Percentiles rank a stretch among this genome's conserved stretches.
Evolutionary conservation across 1,140 invertebrate genomes (phyloP).

Genomic region (Drosophila arawakana): DNA sequence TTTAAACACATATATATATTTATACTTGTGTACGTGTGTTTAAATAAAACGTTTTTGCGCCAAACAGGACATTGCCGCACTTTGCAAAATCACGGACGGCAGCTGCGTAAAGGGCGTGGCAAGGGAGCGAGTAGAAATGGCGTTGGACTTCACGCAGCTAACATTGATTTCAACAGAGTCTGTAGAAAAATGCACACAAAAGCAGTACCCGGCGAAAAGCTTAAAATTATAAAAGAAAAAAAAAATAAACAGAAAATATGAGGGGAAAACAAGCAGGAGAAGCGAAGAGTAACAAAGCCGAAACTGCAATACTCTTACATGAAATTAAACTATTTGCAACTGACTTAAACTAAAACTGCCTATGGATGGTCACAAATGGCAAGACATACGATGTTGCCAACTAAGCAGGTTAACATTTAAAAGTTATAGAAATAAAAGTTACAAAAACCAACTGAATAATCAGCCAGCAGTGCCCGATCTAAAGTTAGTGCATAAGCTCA

Average conservation of each 20-base stretch:
- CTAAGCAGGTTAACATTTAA: neutral
- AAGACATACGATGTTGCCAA: too few species aligned
- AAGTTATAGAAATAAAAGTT: too few species aligned
- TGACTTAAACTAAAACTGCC: neutral
- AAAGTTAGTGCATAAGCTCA: neutral
- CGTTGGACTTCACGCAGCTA: conserved; percentile 51
- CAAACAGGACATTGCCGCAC: conserved; percentile 72
- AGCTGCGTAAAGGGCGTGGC: conserved; percentile 20
- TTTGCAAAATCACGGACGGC: conserved; percentile 71
- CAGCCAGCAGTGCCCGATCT: neutral
- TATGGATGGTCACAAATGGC: too few species aligned
- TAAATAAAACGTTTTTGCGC: conserved; percentile 78
- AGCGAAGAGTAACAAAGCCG: neutral
- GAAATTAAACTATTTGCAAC: neutral
- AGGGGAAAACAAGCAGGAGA: neutral
- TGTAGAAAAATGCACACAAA: conserved; percentile 67
- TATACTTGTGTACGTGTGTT: conserved; percentile 50
- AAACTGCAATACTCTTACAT: neutral
- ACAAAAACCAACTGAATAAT: neutral
- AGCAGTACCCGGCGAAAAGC: conserved; percentile 55
- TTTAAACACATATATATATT: conserved; percentile 19
- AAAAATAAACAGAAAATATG: neutral
- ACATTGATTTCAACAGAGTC: conserved; percentile 77
- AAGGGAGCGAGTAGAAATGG: conserved; percentile 21
- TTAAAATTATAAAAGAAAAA: conserved; percentile 58